These are phyloP conservation scores for Malurus alboscapulatus DNA, from an alignment of 2,113 vertebrate species.

Conservation along the genomic window DNA sequence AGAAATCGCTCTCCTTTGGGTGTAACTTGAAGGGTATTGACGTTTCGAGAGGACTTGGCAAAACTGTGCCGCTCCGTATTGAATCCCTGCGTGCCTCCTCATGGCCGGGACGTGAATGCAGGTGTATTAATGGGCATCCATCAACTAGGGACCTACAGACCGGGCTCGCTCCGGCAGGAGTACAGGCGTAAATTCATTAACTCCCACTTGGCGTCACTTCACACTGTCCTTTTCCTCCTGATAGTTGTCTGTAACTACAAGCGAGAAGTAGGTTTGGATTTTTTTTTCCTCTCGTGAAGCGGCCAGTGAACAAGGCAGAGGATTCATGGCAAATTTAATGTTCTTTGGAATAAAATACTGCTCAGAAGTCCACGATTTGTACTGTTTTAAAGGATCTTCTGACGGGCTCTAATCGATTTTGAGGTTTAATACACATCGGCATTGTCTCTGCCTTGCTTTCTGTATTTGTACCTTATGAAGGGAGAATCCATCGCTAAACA, in stretches of 20 bases:
- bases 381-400: neutral
- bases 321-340: neutral
- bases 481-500: constrained; percentile 32
- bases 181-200: constrained; percentile 37
- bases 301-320: neutral
- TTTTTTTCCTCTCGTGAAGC: neutral
- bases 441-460: neutral
- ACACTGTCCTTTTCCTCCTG: neutral
- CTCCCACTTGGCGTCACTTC: constrained; percentile 17
- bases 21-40: constrained; percentile 51
- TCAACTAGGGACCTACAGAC: constrained; percentile 3
- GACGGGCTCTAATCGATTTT: neutral
- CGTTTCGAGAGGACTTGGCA: constrained; percentile 52
- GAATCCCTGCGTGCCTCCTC: constrained; percentile 21
- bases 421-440: neutral
- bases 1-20: constrained; percentile 41
- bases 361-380: neutral
- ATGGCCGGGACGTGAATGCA: constrained; percentile 40
- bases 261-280: neutral
- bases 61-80: constrained; percentile 7
- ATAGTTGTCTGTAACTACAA: neutral
- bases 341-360: constrained; percentile 15
- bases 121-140: constrained; percentile 56
- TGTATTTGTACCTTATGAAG: constrained; percentile 17
- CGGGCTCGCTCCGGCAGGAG: neutral